Percentiles rank a stretch among this genome's conserved stretches.
Evolutionary conservation across 2,113 vertebrate genomes (phyloP).

Genomic region (Grallaria varia): DNA sequence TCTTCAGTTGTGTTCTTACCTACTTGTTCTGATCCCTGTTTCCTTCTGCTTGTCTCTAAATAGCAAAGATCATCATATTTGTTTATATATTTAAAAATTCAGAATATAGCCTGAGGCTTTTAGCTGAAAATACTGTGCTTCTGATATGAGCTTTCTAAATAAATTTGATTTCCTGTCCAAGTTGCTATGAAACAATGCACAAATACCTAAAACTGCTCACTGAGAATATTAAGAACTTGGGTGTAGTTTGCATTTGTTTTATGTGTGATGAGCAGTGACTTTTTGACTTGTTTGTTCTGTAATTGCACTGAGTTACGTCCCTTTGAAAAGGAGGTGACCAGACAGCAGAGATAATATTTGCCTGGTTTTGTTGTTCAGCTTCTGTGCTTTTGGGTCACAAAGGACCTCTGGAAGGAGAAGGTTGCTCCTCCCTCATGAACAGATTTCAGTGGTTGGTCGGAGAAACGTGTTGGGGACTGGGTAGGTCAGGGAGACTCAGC

Average conservation of each 20-base stretch:
- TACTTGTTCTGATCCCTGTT: background rate
- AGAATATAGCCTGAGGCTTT: background rate
- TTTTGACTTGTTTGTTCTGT: background rate
- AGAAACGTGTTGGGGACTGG: background rate
- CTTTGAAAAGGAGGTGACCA: background rate
- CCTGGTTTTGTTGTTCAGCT: background rate
- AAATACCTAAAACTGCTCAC: background rate
- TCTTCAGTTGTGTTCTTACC: background rate
- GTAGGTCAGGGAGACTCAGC: background rate
- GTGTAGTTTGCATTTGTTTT: background rate
- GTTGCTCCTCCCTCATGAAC: background rate
- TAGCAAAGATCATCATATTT: background rate
- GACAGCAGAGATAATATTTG: background rate
- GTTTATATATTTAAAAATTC: background rate
- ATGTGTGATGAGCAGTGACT: background rate
- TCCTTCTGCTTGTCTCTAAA: background rate
- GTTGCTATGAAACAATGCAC: background rate
- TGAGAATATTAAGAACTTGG: background rate
- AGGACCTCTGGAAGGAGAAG: background rate
- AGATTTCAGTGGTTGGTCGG: background rate
- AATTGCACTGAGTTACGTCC: background rate
- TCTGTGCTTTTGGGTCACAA: background rate
- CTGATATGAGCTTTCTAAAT: background rate
- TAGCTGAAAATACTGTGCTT: background rate
- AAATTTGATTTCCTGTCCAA: background rate